Conservation (phyloP, 2,113 vertebrate genomes). For the Climacteris rufus region DNA sequence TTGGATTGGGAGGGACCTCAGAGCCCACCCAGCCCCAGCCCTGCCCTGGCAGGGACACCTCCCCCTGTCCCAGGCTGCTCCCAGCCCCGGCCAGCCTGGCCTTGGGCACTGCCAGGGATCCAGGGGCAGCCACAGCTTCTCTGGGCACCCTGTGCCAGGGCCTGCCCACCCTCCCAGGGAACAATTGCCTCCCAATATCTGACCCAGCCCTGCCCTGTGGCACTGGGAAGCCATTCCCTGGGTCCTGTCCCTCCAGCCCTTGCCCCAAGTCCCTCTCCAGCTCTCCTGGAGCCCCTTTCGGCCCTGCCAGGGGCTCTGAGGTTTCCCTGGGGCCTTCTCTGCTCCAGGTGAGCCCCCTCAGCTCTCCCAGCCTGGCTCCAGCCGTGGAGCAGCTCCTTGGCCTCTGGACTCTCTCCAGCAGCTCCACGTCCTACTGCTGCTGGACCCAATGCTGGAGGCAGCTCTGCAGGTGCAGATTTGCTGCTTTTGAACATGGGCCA, state of each 20-base stretch:
- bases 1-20: too few relatives aligned
- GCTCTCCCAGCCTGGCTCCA: background rate
- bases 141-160: background rate
- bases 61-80: background rate
- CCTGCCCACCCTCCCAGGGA: background rate
- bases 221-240: background rate
- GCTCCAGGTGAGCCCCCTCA: background rate
- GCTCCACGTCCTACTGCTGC: background rate
- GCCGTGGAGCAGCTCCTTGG: background rate
- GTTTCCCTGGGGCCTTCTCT: background rate
- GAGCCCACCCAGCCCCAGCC: accelerated
- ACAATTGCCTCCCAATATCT: background rate
- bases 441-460: background rate
- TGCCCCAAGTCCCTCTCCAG: background rate
- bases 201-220: background rate
- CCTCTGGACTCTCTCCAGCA: background rate
- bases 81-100: background rate
- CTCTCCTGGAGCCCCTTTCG: background rate
- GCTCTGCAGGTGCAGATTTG: background rate
- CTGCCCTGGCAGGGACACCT: background rate
- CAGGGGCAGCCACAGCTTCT: background rate
- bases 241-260: background rate
- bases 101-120: background rate
- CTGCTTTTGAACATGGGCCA: background rate
- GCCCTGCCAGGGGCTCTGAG: background rate